phyloP scores from a whole-genome alignment of 2,888 invertebrate genomes.

The Belgica antarctica region DNA sequence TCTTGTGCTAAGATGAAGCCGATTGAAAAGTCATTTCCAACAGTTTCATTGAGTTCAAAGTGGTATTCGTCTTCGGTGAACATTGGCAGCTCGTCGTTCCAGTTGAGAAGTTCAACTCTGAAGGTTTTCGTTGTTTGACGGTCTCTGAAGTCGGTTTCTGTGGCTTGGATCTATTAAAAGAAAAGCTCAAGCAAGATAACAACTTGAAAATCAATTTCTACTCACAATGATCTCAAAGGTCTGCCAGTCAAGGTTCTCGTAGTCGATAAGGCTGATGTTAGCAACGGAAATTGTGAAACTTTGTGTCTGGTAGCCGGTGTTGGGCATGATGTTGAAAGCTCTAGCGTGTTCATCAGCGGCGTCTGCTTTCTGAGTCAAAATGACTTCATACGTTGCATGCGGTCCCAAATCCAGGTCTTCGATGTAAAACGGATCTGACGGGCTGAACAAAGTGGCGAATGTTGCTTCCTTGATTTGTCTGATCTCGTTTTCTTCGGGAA shows the following conservation, averaged over 20 bases:
- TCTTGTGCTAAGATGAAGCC: constrained; percentile 60
- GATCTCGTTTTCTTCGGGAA: constrained; percentile 50
- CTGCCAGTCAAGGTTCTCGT: constrained; percentile 58
- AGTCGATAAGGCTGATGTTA: constrained; percentile 60
- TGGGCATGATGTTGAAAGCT: constrained; percentile 63
- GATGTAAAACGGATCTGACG: constrained; percentile 56
- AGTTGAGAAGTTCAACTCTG: constrained; percentile 61
- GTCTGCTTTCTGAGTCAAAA: constrained; percentile 49
- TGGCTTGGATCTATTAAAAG: constrained; percentile 51
- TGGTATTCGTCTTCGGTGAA: constrained; percentile 56
- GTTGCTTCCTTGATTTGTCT: constrained; percentile 59
- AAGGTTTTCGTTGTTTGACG: constrained; percentile 55
- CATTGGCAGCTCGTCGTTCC: constrained; percentile 70
- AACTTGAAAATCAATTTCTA: neutral
- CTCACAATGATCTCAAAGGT: constrained; percentile 54
- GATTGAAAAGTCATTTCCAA: constrained; percentile 56
- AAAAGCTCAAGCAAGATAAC: neutral
- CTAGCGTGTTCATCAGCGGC: constrained; percentile 49
- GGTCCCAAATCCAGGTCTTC: constrained; percentile 60
- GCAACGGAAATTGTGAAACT: constrained; percentile 60
- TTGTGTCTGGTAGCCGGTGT: constrained; percentile 61
- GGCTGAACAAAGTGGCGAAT: constrained; percentile 56
- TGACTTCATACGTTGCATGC: constrained; percentile 60
- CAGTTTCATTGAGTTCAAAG: constrained; percentile 60
- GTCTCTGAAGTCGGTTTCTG: constrained; percentile 48